These are phyloP conservation scores for Psilopogon haemacephalus DNA, from an alignment of 2,113 vertebrate species.

Conservation along the genomic window DNA sequence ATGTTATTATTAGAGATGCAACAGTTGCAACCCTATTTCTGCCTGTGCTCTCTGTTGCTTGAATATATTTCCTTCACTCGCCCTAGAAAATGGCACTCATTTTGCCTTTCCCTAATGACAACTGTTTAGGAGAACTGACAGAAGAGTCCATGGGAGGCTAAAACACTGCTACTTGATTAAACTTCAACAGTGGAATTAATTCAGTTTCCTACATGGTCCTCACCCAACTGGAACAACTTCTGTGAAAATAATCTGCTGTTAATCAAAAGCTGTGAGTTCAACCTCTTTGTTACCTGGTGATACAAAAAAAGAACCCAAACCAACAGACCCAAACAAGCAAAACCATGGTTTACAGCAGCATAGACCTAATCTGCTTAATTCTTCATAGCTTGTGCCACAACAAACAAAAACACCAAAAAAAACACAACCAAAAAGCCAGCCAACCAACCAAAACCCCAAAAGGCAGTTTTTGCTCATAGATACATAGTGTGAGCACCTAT, in stretches of 20 bases:
- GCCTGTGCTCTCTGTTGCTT: not conserved
- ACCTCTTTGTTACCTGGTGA: not conserved
- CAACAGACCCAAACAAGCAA: too few species aligned
- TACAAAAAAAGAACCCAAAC: not conserved
- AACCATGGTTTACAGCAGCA: not conserved
- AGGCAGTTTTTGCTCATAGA: not conserved
- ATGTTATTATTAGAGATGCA: not conserved
- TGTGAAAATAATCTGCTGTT: not conserved
- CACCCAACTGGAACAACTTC: not conserved
- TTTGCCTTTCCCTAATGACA: not conserved
- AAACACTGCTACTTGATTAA: not conserved
- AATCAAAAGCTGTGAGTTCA: not conserved
- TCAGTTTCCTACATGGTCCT: not conserved
- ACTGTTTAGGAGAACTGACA: not conserved
- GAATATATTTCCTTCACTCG: not conserved
- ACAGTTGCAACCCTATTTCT: not conserved
- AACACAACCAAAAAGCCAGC: too few species aligned
- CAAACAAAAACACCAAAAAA: too few species aligned
- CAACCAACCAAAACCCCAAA: not conserved
- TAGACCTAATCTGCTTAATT: not conserved
- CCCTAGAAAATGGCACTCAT: not conserved
- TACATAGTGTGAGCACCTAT: not conserved
- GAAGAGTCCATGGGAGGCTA: not conserved
- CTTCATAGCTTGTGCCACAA: not conserved
- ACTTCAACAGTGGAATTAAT: not conserved